Percentiles rank a stretch among this genome's conserved stretches.
Conservation (phyloP, 2,113 vertebrate genomes). For the Porphyrio hochstetteri region DNA sequence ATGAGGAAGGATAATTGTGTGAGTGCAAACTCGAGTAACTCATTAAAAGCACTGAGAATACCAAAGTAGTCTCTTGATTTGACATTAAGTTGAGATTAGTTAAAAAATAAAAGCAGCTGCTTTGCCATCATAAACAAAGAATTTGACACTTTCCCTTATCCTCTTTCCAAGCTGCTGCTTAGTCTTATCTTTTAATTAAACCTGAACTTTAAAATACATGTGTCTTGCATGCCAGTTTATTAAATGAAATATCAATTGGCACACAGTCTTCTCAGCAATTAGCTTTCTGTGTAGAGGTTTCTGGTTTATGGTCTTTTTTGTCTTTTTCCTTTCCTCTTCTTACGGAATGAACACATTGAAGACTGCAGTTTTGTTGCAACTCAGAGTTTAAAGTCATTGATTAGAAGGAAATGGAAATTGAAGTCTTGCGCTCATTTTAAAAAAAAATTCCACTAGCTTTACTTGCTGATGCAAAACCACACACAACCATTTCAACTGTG, state of each 20-base stretch:
- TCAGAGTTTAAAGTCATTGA: conserved; percentile 8
- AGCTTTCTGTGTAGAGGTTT: conserved; percentile 13
- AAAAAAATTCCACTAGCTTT: not conserved
- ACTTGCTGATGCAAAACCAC: not conserved
- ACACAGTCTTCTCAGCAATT: conserved; percentile 25
- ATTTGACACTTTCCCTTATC: conserved; percentile 9
- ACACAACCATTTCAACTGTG: not conserved
- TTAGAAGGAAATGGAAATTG: not conserved
- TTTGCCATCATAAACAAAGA: conserved; percentile 63
- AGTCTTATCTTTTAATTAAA: conserved; percentile 82
- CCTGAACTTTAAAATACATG: conserved; percentile 72
- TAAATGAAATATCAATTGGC: conserved; percentile 61
- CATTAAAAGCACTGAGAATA: conserved; percentile 34
- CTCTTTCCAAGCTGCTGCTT: conserved; percentile 51
- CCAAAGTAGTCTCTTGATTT: conserved; percentile 42
- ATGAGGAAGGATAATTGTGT: conserved; percentile 21
- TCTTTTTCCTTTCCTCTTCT: not conserved
- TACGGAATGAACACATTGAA: not conserved
- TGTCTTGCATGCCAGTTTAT: conserved; percentile 56
- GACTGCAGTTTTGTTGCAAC: not conserved
- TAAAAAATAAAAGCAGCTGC: conserved; percentile 57
- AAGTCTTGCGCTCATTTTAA: not conserved
- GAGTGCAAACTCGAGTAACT: not conserved
- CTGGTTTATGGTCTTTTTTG: not conserved
- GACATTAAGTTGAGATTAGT: conserved; percentile 64